A percentile compares a stretch with the other conserved stretches of the same genome.
phyloP scores from a whole-genome alignment of 2,888 invertebrate genomes.

The Nezara viridula region DNA sequence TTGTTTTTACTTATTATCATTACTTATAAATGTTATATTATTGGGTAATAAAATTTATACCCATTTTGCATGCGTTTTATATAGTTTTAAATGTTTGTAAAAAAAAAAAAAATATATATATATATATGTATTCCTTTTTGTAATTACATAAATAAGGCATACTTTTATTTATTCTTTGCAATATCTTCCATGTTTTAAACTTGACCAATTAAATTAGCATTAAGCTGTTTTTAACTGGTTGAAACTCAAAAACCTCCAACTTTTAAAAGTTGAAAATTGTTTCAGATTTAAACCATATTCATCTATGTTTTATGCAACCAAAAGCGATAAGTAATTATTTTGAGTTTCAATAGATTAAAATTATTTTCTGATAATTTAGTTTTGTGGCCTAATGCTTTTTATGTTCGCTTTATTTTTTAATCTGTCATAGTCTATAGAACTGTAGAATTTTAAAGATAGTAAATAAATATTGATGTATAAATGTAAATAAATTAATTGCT shows the following conservation, averaged over 20 bases:
- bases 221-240: background rate
- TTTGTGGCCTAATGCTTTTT: background rate
- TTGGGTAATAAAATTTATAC: conserved; percentile 42
- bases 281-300: background rate
- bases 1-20: background rate
- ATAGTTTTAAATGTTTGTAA: background rate
- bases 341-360: background rate
- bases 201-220: background rate
- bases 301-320: background rate
- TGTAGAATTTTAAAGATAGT: background rate
- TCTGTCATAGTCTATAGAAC: background rate
- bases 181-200: background rate
- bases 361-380: background rate
- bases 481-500: background rate
- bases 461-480: background rate
- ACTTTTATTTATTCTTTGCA: background rate
- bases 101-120: background rate
- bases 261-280: background rate
- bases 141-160: background rate
- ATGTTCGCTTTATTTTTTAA: background rate
- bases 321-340: background rate
- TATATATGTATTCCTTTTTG: background rate
- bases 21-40: background rate
- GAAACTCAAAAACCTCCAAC: background rate
- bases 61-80: background rate